phyloP scores from a whole-genome alignment of 2,113 vertebrate species.

The Nestor notabilis region DNA sequence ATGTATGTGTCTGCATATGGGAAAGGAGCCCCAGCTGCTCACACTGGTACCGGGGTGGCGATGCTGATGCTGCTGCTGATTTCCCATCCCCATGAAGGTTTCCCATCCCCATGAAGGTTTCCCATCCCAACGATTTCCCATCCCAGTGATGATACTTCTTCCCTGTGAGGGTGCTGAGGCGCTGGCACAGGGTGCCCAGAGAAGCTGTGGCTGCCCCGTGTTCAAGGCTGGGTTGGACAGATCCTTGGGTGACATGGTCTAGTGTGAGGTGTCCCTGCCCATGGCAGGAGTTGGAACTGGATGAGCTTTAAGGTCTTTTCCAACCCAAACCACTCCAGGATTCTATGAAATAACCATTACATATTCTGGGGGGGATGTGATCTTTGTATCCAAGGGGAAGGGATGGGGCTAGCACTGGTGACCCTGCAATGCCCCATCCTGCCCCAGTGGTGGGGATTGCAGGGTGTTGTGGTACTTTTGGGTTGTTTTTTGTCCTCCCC shows the following conservation, averaged over 20 bases:
- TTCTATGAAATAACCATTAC: no score
- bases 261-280: no score
- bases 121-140: neutral
- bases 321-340: no score
- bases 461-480: neutral
- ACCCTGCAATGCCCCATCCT: rapidly evolving
- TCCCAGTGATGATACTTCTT: neutral
- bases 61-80: rapidly evolving
- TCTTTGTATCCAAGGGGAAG: rapidly evolving
- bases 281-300: no score
- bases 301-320: no score
- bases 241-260: no score
- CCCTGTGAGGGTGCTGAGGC: no score
- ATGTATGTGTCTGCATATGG: rapidly evolving
- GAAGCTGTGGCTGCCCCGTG: no score
- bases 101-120: neutral
- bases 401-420: rapidly evolving
- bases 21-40: rapidly evolving
- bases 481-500: neutral
- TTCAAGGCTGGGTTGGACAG: no score
- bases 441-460: rapidly evolving
- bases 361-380: neutral
- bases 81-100: neutral
- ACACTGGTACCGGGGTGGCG: rapidly evolving
- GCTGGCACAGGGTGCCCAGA: no score